Percentiles rank a stretch among this genome's conserved stretches.
phyloP scores from a whole-genome alignment of 2,113 vertebrate genomes.

The Felis catus region DNA sequence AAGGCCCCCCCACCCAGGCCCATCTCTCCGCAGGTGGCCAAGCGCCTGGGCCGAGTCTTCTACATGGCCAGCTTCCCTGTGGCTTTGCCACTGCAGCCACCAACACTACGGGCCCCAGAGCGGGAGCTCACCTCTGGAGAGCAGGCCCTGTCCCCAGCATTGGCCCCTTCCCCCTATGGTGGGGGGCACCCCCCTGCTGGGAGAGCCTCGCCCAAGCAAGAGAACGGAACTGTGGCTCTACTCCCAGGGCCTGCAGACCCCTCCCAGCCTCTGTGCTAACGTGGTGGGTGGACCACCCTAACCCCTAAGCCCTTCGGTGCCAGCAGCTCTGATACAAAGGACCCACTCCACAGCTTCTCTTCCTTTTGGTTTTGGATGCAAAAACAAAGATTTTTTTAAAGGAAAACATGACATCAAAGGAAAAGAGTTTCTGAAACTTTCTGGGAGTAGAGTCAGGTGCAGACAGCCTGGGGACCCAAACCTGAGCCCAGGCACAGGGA shows the following conservation, averaged over 20 bases:
- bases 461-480: accelerated
- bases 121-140: constrained; percentile 83
- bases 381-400: not conserved
- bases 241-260: constrained; percentile 82
- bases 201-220: constrained; percentile 91
- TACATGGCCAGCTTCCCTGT: constrained; percentile 97
- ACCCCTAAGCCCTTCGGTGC: not conserved
- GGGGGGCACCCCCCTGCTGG: constrained; percentile 81
- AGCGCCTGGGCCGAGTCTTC: constrained; percentile 93
- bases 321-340: not conserved
- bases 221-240: constrained; percentile 87
- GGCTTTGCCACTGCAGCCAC: constrained; percentile 93
- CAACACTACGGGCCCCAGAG: constrained; percentile 85
- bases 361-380: constrained; percentile 48
- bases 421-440: not conserved
- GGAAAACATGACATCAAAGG: constrained; percentile 40
- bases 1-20: not conserved
- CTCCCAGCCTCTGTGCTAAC: constrained; percentile 84
- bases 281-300: too few relatives aligned
- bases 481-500: not conserved
- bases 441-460: not conserved
- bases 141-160: constrained; percentile 89
- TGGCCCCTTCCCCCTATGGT: constrained; percentile 89
- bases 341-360: not conserved
- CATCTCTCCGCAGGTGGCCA: constrained; percentile 89